These are phyloP conservation scores for Monochamus alternatus DNA, from an alignment of 2,888 invertebrate genomes.

Conservation along the genomic window DNA sequence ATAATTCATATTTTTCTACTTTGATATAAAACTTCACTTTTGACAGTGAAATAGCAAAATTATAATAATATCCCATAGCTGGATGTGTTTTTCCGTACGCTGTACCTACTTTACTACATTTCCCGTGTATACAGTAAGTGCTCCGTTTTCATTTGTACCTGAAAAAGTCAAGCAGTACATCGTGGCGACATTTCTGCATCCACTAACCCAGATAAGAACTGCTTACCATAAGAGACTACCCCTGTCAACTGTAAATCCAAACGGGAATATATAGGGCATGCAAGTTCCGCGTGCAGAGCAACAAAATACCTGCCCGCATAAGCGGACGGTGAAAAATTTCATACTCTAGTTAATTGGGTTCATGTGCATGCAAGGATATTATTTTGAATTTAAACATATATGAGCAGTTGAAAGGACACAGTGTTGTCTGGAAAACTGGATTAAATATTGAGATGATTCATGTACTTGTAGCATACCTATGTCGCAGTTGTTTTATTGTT, in stretches of 20 bases:
- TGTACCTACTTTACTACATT: too few relatives aligned
- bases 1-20: too few relatives aligned
- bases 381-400: neutral
- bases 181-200: constrained; percentile 57
- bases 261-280: constrained; percentile 50
- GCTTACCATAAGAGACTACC: constrained; percentile 61
- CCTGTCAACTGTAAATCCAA: constrained; percentile 61
- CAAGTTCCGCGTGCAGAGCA: constrained; percentile 48
- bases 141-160: too few relatives aligned
- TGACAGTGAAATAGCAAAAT: too few relatives aligned
- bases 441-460: neutral
- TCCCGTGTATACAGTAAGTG: too few relatives aligned
- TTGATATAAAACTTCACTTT: too few relatives aligned
- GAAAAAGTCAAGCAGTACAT: too few relatives aligned
- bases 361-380: neutral
- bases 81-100: too few relatives aligned
- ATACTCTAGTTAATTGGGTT: constrained; percentile 11
- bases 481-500: neutral
- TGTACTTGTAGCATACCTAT: too few relatives aligned
- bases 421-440: neutral
- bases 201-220: constrained; percentile 59
- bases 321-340: constrained; percentile 22
- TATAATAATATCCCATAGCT: too few relatives aligned
- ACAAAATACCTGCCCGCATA: constrained; percentile 33
- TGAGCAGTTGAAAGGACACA: neutral